Evolutionary conservation across 2,888 invertebrate species (phyloP).

Genomic region (Mylabris sibirica): DNA sequence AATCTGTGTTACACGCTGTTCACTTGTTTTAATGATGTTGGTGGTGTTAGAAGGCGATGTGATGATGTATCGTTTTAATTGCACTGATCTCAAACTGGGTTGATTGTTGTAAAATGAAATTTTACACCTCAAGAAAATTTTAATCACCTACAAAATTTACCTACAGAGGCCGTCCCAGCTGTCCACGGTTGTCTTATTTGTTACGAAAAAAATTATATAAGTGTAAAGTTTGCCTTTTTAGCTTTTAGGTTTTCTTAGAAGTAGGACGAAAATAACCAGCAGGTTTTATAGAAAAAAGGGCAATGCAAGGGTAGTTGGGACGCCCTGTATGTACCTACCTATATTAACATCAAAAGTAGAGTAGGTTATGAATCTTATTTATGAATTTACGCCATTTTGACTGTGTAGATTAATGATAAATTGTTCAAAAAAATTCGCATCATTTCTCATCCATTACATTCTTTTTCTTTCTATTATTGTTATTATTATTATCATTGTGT

Average conservation of each 20-base stretch:
- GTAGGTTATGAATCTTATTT: not conserved
- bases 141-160: too few species aligned
- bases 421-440: not conserved
- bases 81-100: conserved; percentile 47
- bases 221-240: too few species aligned
- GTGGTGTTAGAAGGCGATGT: conserved; percentile 17
- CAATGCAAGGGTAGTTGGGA: too few species aligned
- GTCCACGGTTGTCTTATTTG: too few species aligned
- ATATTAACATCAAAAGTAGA: not conserved
- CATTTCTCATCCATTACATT: not conserved
- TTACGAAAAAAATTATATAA: too few species aligned
- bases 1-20: conserved; percentile 40
- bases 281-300: too few species aligned
- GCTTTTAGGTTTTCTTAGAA: too few species aligned
- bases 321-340: too few species aligned
- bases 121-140: conserved; percentile 32
- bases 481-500: conserved; percentile 3
- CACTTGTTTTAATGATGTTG: conserved; percentile 39
- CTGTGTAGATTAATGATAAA: not conserved
- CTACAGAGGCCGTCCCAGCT: too few species aligned
- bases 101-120: conserved; percentile 47
- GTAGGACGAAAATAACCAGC: too few species aligned
- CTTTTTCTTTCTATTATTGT: not conserved
- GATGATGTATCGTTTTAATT: conserved; percentile 53
- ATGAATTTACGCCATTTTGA: too few species aligned